phyloP scores from a whole-genome alignment of 2,888 invertebrate genomes.

The Polia nebulosa region DNA sequence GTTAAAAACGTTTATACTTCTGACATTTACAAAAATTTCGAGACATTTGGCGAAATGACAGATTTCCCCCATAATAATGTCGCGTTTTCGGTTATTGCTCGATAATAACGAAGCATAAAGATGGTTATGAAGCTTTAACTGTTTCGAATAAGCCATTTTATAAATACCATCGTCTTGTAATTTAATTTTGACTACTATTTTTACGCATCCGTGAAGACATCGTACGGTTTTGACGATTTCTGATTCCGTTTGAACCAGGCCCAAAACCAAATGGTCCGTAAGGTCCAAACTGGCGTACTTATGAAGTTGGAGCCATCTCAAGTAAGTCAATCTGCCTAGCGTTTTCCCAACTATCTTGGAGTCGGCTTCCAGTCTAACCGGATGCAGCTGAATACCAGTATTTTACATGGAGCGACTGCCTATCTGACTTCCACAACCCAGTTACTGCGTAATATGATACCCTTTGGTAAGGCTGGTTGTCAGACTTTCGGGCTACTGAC shows the following conservation, averaged over 20 bases:
- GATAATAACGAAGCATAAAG: conserved; percentile 10
- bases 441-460: too few relatives aligned
- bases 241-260: not conserved
- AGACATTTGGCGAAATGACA: conserved; percentile 49
- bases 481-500: too few relatives aligned
- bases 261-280: not conserved
- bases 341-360: too few relatives aligned
- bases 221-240: not conserved
- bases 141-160: conserved; percentile 4
- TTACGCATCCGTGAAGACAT: not conserved
- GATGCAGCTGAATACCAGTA: too few relatives aligned
- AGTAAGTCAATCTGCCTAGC: too few relatives aligned
- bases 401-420: too few relatives aligned
- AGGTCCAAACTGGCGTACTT: too few relatives aligned
- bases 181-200: not conserved
- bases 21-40: conserved; percentile 56
- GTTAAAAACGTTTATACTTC: conserved; percentile 41
- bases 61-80: conserved; percentile 49
- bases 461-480: too few relatives aligned
- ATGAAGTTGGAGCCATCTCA: too few relatives aligned
- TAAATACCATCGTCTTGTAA: conserved; percentile 22
- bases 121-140: conserved; percentile 12
- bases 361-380: too few relatives aligned
- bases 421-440: too few relatives aligned
- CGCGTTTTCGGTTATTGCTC: conserved; percentile 37